Conservation (phyloP, 2,113 vertebrate species). For the Cryptoleucopteryx plumbea region DNA sequence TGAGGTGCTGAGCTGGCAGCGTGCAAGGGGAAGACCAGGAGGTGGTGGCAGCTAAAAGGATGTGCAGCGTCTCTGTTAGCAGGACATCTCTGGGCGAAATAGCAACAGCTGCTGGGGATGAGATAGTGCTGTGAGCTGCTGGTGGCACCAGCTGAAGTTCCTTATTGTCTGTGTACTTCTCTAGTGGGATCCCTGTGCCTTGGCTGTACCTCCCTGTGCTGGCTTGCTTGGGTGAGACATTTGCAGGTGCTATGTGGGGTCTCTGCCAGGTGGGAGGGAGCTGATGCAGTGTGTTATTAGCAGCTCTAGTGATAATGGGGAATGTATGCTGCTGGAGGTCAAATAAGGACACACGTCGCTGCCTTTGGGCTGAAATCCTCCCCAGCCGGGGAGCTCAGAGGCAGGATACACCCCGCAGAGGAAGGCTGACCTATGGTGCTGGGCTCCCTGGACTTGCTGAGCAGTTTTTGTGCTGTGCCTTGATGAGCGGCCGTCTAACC, state of each 20-base stretch:
- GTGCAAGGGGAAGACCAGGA: neutral
- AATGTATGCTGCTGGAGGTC: neutral
- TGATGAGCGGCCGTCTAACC: fast-evolving
- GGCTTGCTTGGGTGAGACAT: neutral
- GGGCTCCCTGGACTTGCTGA: neutral
- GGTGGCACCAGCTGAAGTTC: neutral
- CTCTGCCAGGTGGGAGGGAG: neutral
- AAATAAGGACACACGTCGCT: fast-evolving
- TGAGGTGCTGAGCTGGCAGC: neutral
- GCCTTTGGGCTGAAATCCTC: neutral
- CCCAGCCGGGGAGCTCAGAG: neutral
- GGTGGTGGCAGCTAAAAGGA: neutral
- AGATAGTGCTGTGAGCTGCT: neutral
- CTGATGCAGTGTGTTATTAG: neutral
- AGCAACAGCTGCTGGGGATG: fast-evolving
- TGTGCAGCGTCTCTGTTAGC: neutral
- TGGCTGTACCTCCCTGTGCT: neutral
- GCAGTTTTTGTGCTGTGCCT: neutral
- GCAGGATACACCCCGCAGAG: neutral
- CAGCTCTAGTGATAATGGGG: neutral
- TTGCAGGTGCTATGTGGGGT: neutral
- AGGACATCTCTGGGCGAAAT: neutral
- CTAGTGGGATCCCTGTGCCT: neutral
- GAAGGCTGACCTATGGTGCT: neutral
- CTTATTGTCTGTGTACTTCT: fast-evolving